These are phyloP conservation scores for Lasiurus cinereus DNA, from an alignment of 2,113 vertebrate genomes.

Conservation along the genomic window DNA sequence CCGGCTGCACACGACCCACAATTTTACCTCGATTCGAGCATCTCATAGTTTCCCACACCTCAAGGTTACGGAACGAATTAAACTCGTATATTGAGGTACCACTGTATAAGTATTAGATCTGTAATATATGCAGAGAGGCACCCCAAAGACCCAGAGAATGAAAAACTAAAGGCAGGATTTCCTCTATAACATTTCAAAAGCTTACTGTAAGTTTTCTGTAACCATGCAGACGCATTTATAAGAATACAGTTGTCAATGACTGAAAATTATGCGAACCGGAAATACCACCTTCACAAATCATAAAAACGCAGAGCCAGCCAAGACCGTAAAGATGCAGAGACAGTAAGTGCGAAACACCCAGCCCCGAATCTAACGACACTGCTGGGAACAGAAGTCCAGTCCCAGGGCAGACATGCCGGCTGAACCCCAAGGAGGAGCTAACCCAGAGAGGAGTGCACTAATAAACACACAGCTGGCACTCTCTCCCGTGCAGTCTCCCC, in stretches of 20 bases:
- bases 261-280: neutral
- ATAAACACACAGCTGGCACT: neutral
- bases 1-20: too few relatives aligned
- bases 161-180: neutral
- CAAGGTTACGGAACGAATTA: too few relatives aligned
- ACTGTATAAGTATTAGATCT: slow-evolving; percentile 25
- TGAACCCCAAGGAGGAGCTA: neutral
- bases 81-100: too few relatives aligned
- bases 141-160: neutral
- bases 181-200: slow-evolving; percentile 24
- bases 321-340: neutral
- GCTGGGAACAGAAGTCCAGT: neutral
- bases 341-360: neutral
- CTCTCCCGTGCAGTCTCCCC: neutral
- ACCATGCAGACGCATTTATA: neutral
- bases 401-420: neutral
- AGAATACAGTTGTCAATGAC: neutral
- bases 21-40: too few relatives aligned
- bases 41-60: too few relatives aligned
- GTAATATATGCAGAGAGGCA: neutral
- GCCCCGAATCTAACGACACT: neutral
- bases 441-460: neutral
- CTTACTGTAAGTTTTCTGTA: neutral
- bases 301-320: neutral
- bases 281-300: neutral